Evolutionary conservation across 2,797 vertebrate species (phyloP).

Genomic region (Ciconia nigra): DNA sequence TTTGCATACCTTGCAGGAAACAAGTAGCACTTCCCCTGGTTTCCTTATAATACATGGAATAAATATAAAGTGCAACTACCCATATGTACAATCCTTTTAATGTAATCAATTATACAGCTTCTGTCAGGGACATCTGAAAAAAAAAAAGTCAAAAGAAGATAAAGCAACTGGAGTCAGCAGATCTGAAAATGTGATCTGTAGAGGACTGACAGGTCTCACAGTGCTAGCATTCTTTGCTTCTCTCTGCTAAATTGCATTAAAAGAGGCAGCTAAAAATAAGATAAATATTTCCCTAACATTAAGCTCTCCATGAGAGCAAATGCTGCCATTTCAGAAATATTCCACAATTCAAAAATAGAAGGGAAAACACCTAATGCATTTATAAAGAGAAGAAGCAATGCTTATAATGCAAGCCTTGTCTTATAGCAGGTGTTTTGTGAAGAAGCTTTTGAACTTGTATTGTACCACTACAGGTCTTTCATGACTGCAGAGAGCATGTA

Average conservation of each 20-base stretch:
- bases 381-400: neutral
- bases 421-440: neutral
- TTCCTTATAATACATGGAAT: neutral
- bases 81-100: neutral
- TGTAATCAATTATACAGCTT: neutral
- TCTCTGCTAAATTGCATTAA: neutral
- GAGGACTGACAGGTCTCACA: neutral
- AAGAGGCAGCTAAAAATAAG: neutral
- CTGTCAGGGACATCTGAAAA: neutral
- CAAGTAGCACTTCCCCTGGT: neutral
- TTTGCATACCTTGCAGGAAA: neutral
- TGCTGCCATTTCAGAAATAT: neutral
- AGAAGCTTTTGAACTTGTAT: neutral
- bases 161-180: neutral
- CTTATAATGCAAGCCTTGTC: neutral
- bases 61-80: neutral
- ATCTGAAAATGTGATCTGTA: neutral
- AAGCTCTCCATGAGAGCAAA: neutral
- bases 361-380: neutral
- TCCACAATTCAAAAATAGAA: neutral
- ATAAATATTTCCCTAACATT: neutral
- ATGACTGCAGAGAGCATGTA: fast-evolving
- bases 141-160: neutral
- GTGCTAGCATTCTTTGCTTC: neutral
- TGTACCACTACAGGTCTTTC: neutral